Conservation (phyloP, 1,140 invertebrate genomes). For the Macrotrachela quadricornifera region DNA sequence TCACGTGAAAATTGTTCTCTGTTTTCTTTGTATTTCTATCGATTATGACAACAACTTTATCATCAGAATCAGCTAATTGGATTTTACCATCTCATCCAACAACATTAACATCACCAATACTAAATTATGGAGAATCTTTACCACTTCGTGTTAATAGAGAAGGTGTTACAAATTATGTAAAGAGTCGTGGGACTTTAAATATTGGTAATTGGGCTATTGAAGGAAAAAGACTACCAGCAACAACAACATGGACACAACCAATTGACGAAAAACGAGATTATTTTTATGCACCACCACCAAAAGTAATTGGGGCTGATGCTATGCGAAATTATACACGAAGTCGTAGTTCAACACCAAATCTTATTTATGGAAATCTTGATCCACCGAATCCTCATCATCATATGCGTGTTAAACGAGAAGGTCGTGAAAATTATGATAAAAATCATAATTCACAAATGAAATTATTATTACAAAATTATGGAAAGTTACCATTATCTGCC, state of each 20-base stretch:
- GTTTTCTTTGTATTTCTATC: too few relatives aligned
- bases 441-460: neutral
- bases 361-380: conserved; percentile 2
- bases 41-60: too few relatives aligned
- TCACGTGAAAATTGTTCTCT: too few relatives aligned
- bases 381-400: neutral
- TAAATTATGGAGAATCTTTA: too few relatives aligned
- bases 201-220: neutral
- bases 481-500: too few relatives aligned
- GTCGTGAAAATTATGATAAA: conserved; percentile 1
- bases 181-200: neutral
- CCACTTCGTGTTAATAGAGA: neutral
- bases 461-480: too few relatives aligned
- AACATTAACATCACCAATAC: too few relatives aligned
- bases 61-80: too few relatives aligned
- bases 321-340: neutral
- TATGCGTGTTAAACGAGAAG: neutral
- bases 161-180: neutral
- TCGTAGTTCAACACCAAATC: neutral
- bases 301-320: neutral
- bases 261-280: neutral
- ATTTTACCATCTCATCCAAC: too few relatives aligned
- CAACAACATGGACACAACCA: neutral
- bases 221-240: neutral
- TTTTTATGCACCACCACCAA: neutral